Percentiles rank a stretch among this genome's conserved stretches.
Evolutionary conservation across 2,888 invertebrate genomes (phyloP).

Genomic region (Heliconius ismenius): DNA sequence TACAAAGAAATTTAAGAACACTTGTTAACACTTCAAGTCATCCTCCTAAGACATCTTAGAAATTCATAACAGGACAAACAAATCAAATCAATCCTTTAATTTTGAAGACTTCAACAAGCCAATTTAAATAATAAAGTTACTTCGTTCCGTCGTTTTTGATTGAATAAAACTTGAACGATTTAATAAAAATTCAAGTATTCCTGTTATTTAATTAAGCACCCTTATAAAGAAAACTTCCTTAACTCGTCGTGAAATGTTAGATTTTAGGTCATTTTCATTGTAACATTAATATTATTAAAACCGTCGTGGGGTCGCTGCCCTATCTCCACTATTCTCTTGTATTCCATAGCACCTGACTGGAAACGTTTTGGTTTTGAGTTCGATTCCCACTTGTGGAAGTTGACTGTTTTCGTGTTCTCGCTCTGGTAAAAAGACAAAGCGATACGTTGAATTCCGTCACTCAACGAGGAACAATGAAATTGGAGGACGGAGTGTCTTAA

Average conservation of each 20-base stretch:
- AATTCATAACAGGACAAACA: conserved; percentile 36
- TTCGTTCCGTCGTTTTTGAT: conserved; percentile 54
- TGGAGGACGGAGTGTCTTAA: background rate
- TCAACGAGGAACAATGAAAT: background rate
- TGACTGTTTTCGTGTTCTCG: background rate
- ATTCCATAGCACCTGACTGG: background rate
- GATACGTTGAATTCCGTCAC: background rate
- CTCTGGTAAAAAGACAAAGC: background rate
- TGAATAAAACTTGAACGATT: conserved; percentile 45
- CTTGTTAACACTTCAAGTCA: background rate
- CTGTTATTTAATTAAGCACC: conserved; percentile 43
- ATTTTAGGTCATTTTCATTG: conserved; percentile 25
- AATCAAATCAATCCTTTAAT: conserved; percentile 48
- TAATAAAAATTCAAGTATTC: conserved; percentile 51
- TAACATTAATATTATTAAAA: background rate
- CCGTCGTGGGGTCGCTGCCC: background rate
- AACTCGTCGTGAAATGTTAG: conserved; percentile 29
- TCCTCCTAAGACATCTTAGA: conserved; percentile 15
- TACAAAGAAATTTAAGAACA: background rate
- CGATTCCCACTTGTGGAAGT: background rate
- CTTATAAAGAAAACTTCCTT: conserved; percentile 35
- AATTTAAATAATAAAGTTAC: conserved; percentile 72
- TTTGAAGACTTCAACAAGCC: conserved; percentile 57
- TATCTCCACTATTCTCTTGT: no score
- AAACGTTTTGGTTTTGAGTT: background rate